phyloP scores from a whole-genome alignment of 2,113 vertebrate species.

The Psittacus erithacus region DNA sequence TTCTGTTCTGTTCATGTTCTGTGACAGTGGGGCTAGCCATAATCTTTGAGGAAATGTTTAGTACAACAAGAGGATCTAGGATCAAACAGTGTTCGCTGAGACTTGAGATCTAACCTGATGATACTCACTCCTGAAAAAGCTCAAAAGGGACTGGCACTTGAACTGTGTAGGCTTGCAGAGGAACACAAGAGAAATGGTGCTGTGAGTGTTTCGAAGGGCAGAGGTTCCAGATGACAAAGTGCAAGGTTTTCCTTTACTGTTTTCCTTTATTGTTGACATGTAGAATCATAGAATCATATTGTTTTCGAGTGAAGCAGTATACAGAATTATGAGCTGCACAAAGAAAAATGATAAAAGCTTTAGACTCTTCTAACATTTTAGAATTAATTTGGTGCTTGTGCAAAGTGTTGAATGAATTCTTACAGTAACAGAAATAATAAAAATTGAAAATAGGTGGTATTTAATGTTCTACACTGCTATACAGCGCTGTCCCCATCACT shows the following conservation, averaged over 20 bases:
- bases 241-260: neutral
- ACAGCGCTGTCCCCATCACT: neutral
- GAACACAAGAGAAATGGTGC: neutral
- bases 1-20: neutral
- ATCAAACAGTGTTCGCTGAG: neutral
- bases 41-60: slow-evolving; percentile 18
- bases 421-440: neutral
- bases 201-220: neutral
- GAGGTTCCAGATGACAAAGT: neutral
- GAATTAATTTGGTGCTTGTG: neutral
- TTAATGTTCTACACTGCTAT: neutral
- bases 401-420: neutral
- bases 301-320: neutral
- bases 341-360: neutral
- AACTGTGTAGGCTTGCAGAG: neutral
- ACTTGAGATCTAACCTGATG: neutral
- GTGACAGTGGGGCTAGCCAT: slow-evolving; percentile 12
- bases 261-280: neutral
- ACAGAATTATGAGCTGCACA: neutral
- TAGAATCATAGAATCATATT: neutral
- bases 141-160: neutral
- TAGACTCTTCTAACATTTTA: neutral
- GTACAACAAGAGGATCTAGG: neutral
- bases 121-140: neutral
- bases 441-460: neutral